phyloP scores from a whole-genome alignment of 1,140 invertebrate genomes.

The Drosophila tropicalis region DNA sequence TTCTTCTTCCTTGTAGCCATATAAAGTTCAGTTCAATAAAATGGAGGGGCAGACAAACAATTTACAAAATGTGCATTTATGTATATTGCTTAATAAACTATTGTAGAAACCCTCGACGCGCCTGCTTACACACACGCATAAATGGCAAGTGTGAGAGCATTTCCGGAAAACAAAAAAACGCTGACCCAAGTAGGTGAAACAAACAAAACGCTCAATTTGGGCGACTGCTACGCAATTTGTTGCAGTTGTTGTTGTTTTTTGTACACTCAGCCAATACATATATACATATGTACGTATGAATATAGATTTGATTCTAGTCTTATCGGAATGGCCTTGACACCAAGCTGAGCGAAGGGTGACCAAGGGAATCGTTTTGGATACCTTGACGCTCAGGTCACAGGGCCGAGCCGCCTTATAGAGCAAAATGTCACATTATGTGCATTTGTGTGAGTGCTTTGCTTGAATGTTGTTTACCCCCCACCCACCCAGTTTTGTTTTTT shows the following conservation, averaged over 20 bases:
- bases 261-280: neutral
- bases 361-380: neutral
- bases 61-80: neutral
- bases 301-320: neutral
- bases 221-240: slow-evolving; percentile 6
- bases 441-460: slow-evolving; percentile 4
- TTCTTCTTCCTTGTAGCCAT: slow-evolving; percentile 3
- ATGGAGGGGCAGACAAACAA: neutral
- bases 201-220: slow-evolving; percentile 8
- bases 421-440: neutral
- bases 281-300: neutral
- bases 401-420: neutral
- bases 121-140: neutral
- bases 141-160: neutral
- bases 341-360: neutral
- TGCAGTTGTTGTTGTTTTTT: too few species aligned
- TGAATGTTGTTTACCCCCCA: neutral
- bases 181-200: neutral
- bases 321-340: slow-evolving; percentile 5
- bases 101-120: neutral
- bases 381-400: neutral
- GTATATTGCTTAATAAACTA: neutral
- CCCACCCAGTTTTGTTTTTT: slow-evolving; percentile 5
- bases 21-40: slow-evolving; percentile 4
- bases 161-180: slow-evolving; percentile 1